Evolutionary conservation across 2,113 vertebrate genomes (phyloP).

Genomic region (Candoia aspera): DNA sequence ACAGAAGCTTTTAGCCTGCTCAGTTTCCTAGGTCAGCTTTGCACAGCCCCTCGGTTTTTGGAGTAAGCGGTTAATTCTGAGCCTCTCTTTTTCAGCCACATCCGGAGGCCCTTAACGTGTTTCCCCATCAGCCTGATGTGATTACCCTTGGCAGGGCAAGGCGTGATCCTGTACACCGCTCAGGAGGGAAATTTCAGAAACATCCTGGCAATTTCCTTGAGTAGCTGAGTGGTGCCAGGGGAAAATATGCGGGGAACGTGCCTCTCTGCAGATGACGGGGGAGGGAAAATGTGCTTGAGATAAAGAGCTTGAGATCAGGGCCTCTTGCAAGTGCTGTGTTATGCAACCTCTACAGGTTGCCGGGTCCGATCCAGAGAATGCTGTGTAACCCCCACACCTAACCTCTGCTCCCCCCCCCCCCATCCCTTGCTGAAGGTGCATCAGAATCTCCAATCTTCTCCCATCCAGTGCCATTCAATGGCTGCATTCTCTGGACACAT

Average conservation of each 20-base stretch:
- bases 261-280: too few relatives aligned
- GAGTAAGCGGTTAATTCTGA: conserved; percentile 9
- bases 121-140: background rate
- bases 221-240: background rate
- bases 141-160: background rate
- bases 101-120: background rate
- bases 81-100: background rate
- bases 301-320: too few relatives aligned
- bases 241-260: too few relatives aligned
- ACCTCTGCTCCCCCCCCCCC: too few relatives aligned
- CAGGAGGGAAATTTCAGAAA: background rate
- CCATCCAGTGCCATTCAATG: too few relatives aligned
- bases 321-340: too few relatives aligned
- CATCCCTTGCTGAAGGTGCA: too few relatives aligned
- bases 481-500: too few relatives aligned
- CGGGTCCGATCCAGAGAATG: background rate
- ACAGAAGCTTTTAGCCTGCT: conserved; percentile 3
- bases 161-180: background rate
- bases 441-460: too few relatives aligned
- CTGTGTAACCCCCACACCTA: too few relatives aligned
- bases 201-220: background rate
- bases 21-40: background rate
- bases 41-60: background rate
- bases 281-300: too few relatives aligned
- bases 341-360: background rate